phyloP scores from a whole-genome alignment of 2,888 invertebrate genomes.

The Periphyllus acericola region DNA sequence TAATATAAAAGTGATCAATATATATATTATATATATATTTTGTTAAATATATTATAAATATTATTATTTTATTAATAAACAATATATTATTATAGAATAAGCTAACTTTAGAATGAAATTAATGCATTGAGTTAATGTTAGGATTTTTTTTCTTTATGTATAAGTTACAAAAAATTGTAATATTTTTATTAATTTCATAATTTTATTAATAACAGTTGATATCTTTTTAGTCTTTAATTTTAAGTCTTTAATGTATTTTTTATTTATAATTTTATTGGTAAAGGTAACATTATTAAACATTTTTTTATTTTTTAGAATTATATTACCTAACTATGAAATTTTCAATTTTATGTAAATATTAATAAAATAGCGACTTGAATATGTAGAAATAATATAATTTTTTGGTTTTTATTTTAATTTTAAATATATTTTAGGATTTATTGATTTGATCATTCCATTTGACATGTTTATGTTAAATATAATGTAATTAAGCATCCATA shows the following conservation, averaged over 20 bases:
- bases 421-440: slow-evolving; percentile 31
- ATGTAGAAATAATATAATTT: slow-evolving; percentile 65
- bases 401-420: slow-evolving; percentile 66
- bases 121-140: slow-evolving; percentile 35
- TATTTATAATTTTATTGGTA: slow-evolving; percentile 52
- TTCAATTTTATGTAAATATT: slow-evolving; percentile 48
- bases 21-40: slow-evolving; percentile 40
- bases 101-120: slow-evolving; percentile 24
- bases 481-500: slow-evolving; percentile 35
- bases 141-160: slow-evolving; percentile 40
- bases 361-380: slow-evolving; percentile 39
- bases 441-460: slow-evolving; percentile 45
- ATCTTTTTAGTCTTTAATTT: slow-evolving; percentile 40
- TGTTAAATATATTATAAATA: slow-evolving; percentile 38
- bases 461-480: slow-evolving; percentile 29
- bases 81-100: slow-evolving; percentile 40
- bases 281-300: slow-evolving; percentile 49
- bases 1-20: slow-evolving; percentile 21
- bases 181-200: slow-evolving; percentile 40
- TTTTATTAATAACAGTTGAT: slow-evolving; percentile 22
- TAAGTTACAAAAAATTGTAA: slow-evolving; percentile 44
- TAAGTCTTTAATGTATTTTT: slow-evolving; percentile 54
- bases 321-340: slow-evolving; percentile 28
- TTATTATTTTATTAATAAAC: slow-evolving; percentile 17
- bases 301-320: slow-evolving; percentile 48